These are phyloP conservation scores for Diabrotica balteata DNA, from an alignment of 2,888 invertebrate genomes.

Conservation along the genomic window DNA sequence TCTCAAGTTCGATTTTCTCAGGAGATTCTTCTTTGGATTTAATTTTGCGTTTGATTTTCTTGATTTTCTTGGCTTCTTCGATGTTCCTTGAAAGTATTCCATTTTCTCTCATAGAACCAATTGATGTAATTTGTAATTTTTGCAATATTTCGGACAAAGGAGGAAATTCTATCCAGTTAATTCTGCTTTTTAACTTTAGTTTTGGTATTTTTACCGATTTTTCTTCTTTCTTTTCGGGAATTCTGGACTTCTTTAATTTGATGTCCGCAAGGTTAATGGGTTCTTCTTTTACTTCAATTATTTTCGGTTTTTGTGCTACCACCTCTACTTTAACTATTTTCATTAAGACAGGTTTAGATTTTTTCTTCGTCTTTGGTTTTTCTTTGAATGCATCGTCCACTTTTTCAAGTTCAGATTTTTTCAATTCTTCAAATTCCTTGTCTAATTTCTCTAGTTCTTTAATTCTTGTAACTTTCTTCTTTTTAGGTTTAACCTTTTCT, in stretches of 20 bases:
- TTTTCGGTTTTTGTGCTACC: conserved; percentile 67
- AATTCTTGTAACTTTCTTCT: conserved; percentile 51
- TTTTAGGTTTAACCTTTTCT: conserved; percentile 50
- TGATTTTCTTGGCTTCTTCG: conserved; percentile 59
- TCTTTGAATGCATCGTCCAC: conserved; percentile 48
- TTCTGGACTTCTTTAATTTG: conserved; percentile 64
- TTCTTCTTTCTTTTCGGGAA: conserved; percentile 46
- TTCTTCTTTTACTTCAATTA: conserved; percentile 62
- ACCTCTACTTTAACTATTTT: conserved; percentile 45
- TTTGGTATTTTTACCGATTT: conserved; percentile 65
- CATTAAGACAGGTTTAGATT: conserved; percentile 49
- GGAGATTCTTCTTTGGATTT: conserved; percentile 55
- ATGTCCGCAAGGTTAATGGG: conserved; percentile 70
- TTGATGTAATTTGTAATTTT: conserved; percentile 50
- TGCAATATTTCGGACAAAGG: conserved; percentile 51
- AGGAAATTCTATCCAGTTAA: conserved; percentile 64
- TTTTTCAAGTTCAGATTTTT: conserved; percentile 46
- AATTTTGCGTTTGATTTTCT: conserved; percentile 48
- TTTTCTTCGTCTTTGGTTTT: conserved; percentile 53
- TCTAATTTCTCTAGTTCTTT: conserved; percentile 50
- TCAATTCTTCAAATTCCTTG: conserved; percentile 49
- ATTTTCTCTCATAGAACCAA: conserved; percentile 52
- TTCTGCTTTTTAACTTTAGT: conserved; percentile 73
- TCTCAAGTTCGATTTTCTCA: conserved; percentile 56
- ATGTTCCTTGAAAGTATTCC: conserved; percentile 62